A percentile compares a stretch with the other conserved stretches of the same genome.
Conservation (phyloP, 1,140 invertebrate genomes). For the Diorhabda sublineata region DNA sequence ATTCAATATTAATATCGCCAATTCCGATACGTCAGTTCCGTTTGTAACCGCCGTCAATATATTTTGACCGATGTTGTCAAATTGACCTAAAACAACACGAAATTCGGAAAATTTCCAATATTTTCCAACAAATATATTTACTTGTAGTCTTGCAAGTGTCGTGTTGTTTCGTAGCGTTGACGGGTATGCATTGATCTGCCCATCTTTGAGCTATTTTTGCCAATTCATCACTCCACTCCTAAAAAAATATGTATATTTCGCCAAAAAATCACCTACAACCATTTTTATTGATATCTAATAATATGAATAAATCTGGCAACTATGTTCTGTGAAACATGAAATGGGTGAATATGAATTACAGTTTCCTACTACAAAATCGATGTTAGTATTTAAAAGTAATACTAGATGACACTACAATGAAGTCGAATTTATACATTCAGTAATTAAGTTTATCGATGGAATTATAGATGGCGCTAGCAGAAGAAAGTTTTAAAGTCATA, state of each 20-base stretch:
- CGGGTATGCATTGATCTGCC: conserved; percentile 24
- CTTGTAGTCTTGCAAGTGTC: conserved; percentile 24
- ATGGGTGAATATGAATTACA: too few species aligned
- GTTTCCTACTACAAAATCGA: too few species aligned
- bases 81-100: conserved; percentile 17
- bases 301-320: too few species aligned
- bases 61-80: conserved; percentile 26
- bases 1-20: conserved; percentile 24
- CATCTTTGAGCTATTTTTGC: conserved; percentile 28
- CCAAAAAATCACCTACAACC: too few species aligned
- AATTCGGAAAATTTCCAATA: background rate
- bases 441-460: too few species aligned
- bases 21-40: conserved; percentile 18
- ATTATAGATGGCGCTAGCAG: too few species aligned
- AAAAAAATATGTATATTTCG: background rate
- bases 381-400: too few species aligned
- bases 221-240: conserved; percentile 28
- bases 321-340: too few species aligned
- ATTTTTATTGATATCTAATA: too few species aligned
- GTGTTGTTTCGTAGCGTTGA: conserved; percentile 24
- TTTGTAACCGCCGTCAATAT: conserved; percentile 20
- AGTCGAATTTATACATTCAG: too few species aligned
- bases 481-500: background rate
- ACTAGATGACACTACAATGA: too few species aligned
- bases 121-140: conserved; percentile 9